These are phyloP conservation scores for Plebejus argus DNA, from an alignment of 2,888 invertebrate species.

Conservation along the genomic window DNA sequence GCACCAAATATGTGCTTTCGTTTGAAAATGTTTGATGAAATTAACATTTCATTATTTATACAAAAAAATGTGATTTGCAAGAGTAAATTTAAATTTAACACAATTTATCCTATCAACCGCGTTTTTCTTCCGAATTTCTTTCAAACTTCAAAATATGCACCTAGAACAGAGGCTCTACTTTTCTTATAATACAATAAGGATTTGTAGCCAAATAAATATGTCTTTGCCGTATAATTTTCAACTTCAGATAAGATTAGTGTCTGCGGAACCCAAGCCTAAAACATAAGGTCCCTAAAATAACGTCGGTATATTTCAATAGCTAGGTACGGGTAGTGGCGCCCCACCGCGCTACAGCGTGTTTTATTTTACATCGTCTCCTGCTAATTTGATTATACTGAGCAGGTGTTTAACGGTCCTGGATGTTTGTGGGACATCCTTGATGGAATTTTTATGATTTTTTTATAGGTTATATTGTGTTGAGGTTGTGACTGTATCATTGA, in stretches of 20 bases:
- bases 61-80: background rate
- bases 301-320: conserved; percentile 51
- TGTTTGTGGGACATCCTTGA: conserved; percentile 55
- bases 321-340: conserved; percentile 74
- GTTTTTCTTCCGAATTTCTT: background rate
- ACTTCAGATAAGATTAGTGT: background rate
- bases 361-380: conserved; percentile 69
- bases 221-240: no score
- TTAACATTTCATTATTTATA: no score
- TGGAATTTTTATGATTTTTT: conserved; percentile 7
- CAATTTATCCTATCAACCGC: background rate
- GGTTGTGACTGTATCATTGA: no score
- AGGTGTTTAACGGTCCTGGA: conserved; percentile 71
- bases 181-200: no score
- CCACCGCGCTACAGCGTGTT: conserved; percentile 65
- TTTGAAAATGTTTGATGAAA: no score
- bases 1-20: no score
- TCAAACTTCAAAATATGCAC: no score
- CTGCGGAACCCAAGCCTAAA: background rate
- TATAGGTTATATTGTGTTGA: background rate
- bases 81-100: background rate
- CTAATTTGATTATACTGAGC: conserved; percentile 77
- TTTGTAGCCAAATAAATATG: no score
- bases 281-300: background rate
- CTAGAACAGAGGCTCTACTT: no score